Evolutionary conservation across 1,140 invertebrate species (phyloP).

Genomic region (Mycetomoellerius zeteki): DNA sequence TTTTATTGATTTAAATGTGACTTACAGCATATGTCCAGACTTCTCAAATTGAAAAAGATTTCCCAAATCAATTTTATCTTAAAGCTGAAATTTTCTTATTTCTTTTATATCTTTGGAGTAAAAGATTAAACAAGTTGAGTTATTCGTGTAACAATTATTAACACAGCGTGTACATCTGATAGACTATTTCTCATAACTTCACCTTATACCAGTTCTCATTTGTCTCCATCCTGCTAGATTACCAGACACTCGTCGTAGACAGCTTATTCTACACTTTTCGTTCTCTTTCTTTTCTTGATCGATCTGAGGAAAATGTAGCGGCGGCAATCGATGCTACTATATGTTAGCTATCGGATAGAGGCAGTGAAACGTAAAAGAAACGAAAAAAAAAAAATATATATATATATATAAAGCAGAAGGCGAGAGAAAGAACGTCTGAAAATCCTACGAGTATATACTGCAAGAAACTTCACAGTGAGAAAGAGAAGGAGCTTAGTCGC

Average conservation of each 20-base stretch:
- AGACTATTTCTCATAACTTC: slow-evolving; percentile 21
- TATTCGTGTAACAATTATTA: not conserved
- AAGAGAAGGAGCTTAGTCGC: slow-evolving; percentile 55
- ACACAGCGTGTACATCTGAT: not conserved
- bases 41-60: not conserved
- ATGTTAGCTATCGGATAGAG: slow-evolving; percentile 52
- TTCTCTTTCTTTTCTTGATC: slow-evolving; percentile 16
- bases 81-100: not conserved
- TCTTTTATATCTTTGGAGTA: not conserved
- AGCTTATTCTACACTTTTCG: slow-evolving; percentile 5
- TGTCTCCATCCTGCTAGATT: slow-evolving; percentile 12
- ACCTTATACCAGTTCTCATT: not conserved
- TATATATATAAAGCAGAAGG: slow-evolving; percentile 45
- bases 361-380: slow-evolving; percentile 56
- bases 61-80: not conserved
- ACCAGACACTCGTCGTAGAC: not conserved
- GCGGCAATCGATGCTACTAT: slow-evolving; percentile 59
- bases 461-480: slow-evolving; percentile 32
- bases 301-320: slow-evolving; percentile 54
- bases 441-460: slow-evolving; percentile 34
- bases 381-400: slow-evolving; percentile 40
- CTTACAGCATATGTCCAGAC: not conserved
- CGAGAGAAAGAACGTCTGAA: slow-evolving; percentile 56
- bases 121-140: not conserved
- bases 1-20: not conserved